Evolutionary conservation across 1,140 invertebrate genomes (phyloP).

Genomic region (Heliconius melpomene): DNA sequence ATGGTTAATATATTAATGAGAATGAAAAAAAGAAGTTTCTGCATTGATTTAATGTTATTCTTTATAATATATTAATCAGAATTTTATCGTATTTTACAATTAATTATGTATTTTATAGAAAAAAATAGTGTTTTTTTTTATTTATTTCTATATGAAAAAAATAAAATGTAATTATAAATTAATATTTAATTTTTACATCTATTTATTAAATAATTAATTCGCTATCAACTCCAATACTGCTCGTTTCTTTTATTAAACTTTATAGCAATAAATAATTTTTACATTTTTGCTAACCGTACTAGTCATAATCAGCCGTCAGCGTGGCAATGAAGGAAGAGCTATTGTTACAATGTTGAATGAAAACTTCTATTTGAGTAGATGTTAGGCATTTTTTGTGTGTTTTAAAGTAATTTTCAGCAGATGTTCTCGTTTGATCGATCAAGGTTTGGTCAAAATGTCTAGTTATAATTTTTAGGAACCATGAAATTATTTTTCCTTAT

Average conservation of each 20-base stretch:
- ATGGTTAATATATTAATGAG: not conserved
- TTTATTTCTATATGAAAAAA: no score
- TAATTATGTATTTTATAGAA: not conserved
- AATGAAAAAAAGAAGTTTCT: not conserved
- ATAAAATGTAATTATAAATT: no score
- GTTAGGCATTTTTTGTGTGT: constrained; percentile 70
- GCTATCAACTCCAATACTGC: not conserved
- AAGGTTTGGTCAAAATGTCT: constrained; percentile 52
- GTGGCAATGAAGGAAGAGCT: constrained; percentile 77
- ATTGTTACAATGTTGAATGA: constrained; percentile 78
- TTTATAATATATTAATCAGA: no score
- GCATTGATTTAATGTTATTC: not conserved
- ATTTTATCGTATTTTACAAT: not conserved
- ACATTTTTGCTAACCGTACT: constrained; percentile 54
- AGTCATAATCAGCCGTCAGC: constrained; percentile 74
- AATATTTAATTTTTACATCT: no score
- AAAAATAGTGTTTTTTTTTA: not conserved
- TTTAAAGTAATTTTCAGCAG: constrained; percentile 79
- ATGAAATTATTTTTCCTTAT: constrained; percentile 65
- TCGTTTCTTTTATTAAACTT: not conserved
- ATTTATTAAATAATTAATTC: no score
- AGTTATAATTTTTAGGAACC: constrained; percentile 59
- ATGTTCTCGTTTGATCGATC: constrained; percentile 72
- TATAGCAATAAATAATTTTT: not conserved
- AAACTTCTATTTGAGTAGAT: constrained; percentile 78